These are phyloP conservation scores for Meta bourneti DNA, from an alignment of 2,888 invertebrate species.

Conservation along the genomic window DNA sequence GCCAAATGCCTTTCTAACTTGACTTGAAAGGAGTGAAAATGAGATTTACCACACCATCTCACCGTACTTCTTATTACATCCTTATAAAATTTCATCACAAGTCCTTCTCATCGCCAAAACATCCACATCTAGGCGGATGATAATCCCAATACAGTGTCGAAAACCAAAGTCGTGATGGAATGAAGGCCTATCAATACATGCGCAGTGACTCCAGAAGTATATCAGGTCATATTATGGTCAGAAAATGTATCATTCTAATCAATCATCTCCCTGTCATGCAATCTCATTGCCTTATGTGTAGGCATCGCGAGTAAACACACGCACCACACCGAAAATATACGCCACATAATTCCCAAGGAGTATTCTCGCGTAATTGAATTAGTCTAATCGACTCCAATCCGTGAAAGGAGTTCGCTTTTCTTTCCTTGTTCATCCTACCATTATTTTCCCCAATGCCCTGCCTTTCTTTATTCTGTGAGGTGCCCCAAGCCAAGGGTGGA, in stretches of 20 bases:
- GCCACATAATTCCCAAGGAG: background rate
- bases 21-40: too few relatives aligned
- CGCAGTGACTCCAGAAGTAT: background rate
- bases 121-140: background rate
- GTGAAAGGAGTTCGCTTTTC: background rate
- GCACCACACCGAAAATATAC: background rate
- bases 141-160: background rate
- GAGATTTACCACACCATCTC: too few relatives aligned
- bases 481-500: background rate
- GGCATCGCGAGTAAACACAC: background rate
- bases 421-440: slow-evolving; percentile 2
- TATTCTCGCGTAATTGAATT: slow-evolving; percentile 7
- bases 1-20: too few relatives aligned
- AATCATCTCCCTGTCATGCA: background rate
- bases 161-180: background rate
- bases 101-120: background rate
- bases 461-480: background rate
- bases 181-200: background rate
- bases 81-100: background rate
- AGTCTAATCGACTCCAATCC: background rate
- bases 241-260: background rate
- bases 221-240: background rate
- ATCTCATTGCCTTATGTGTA: background rate
- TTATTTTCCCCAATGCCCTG: background rate
- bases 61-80: background rate